Evolutionary conservation across 1,140 invertebrate species (phyloP), one percentile per base, ranked within the genome.

Genomic region (Adelges cooleyi): DNA sequence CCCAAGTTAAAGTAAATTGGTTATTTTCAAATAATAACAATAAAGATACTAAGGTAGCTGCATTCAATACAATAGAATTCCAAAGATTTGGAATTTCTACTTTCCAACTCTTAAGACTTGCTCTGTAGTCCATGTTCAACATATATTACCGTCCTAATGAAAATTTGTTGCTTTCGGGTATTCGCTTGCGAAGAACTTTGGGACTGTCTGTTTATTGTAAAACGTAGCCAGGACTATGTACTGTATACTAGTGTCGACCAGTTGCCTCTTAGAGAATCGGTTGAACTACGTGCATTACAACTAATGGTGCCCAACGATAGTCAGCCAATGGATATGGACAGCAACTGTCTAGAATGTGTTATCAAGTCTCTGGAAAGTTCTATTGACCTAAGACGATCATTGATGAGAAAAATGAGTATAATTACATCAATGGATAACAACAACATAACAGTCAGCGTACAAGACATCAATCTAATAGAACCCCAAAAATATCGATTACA

Each of bases 131-230:
- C n/a, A n/a, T n/a, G n/a, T n/a, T n/a, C n/a, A n/a, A n/a, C n/a
- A n/a, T n/a, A n/a, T n/a, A n/a, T n/a, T n/a, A n/a, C n/a, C n/a
- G n/a, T n/a, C n/a, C n/a, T 2, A 20, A 62, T 62, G 56, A 40
- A 42, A 29, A 42, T 22, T 40, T 62, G 42, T 22, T 62, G 56
- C 15, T 33, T 62, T 2, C 56, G 56, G 11, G 42, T 62, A 17
- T 62, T 62, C 25, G 56, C 46, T 17, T 25, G 20, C n/a, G 56
- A 17, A 8, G 17, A 46, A 36, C 18, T 62, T 23, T 62, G 56
- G 56, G 56, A 62, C 42, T 62, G 56, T 3, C 9, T 62, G 25
- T 33, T 62, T 10, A 22, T 62, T 13, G 1, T 62, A 17, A 62
- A 62, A 48, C 27, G 9, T 13, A n/a, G n/a, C n/a, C 56, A 17